A percentile compares a stretch with the other conserved stretches of the same genome.
These are phyloP conservation scores for Chaunax sp. DNA, from an alignment of 2,797 vertebrate genomes.

Conservation along the genomic window DNA sequence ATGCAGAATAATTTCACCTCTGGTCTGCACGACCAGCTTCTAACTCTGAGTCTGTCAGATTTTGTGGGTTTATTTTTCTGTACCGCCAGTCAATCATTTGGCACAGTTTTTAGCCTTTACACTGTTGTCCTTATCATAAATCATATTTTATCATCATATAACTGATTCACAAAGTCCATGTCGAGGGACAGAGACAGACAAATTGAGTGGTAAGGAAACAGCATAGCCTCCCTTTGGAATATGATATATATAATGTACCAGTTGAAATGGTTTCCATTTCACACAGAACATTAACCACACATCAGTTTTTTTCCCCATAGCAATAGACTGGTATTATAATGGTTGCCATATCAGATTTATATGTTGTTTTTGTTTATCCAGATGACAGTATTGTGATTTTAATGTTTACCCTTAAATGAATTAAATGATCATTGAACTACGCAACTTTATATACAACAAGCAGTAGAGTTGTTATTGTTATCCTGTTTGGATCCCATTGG, in stretches of 20 bases:
- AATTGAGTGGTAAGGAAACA: constrained; percentile 5
- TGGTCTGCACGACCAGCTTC: background rate
- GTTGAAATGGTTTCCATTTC: constrained; percentile 11
- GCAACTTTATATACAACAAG: constrained; percentile 66
- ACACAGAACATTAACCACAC: background rate
- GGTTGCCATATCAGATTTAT: constrained; percentile 76
- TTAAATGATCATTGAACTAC: constrained; percentile 61
- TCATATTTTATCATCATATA: background rate
- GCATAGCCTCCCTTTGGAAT: constrained; percentile 18
- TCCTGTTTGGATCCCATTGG: constrained; percentile 64
- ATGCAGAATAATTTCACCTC: constrained; percentile 17
- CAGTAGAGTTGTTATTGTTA: constrained; percentile 45
- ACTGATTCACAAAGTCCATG: background rate
- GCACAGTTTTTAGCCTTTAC: background rate
- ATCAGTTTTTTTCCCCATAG: constrained; percentile 52
- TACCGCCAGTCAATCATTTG: background rate
- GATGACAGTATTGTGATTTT: constrained; percentile 84
- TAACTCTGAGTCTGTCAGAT: background rate
- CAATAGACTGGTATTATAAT: constrained; percentile 75
- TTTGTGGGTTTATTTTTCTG: too few species aligned
- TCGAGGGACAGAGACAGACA: background rate
- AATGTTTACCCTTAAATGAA: constrained; percentile 74
- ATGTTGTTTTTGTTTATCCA: constrained; percentile 67
- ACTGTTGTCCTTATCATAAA: too few species aligned
- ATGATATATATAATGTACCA: constrained; percentile 11